Conservation (phyloP, 2,888 invertebrate genomes). For the Oligia fasciuncula region DNA sequence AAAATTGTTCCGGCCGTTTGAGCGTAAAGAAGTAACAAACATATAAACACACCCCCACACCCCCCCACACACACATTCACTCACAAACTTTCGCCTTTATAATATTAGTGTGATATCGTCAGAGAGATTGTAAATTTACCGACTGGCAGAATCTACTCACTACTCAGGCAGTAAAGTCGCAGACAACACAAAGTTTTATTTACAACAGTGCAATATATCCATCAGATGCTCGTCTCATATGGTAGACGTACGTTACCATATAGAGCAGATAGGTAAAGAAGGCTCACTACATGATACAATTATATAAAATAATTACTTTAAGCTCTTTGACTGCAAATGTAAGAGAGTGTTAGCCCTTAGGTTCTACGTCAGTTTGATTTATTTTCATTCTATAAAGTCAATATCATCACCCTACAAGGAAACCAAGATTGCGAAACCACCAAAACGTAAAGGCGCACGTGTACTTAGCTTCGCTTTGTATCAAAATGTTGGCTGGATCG, state of each 20-base stretch:
- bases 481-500: background rate
- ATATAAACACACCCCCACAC: too few relatives aligned
- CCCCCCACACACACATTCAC: too few relatives aligned
- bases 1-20: too few relatives aligned
- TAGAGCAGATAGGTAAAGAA: background rate
- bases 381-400: background rate
- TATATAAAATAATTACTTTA: background rate
- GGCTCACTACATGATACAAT: constrained; percentile 7
- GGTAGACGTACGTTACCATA: constrained; percentile 1
- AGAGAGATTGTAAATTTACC: constrained; percentile 16
- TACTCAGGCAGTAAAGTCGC: constrained; percentile 12
- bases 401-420: background rate
- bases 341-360: background rate
- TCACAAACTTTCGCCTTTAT: too few relatives aligned
- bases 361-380: background rate
- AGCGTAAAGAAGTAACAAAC: too few relatives aligned
- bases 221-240: constrained; percentile 47
- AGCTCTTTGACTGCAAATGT: background rate
- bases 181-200: constrained; percentile 47
- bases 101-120: background rate
- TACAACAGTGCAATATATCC: constrained; percentile 48
- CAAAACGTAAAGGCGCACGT: background rate
- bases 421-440: background rate
- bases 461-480: background rate
- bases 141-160: background rate